Base-by-base conservation (phyloP, 2,797 vertebrate genomes). In the Sparidentex hasta region DNA sequence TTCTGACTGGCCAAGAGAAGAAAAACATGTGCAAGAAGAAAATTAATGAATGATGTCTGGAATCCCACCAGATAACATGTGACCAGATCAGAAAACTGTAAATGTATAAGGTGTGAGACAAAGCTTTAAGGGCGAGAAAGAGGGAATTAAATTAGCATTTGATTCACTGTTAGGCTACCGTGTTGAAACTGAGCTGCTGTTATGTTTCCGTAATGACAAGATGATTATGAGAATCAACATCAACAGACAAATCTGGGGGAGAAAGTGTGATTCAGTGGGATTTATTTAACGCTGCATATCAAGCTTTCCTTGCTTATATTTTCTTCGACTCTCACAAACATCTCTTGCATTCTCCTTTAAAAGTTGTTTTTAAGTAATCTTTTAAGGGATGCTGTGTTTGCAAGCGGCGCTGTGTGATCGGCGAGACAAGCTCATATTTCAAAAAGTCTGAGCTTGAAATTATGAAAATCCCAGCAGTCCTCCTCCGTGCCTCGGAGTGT, bases 381-480 rank as follows among this genome's bases (percentile, higher is more conserved):
- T 66, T 70, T 17, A 5, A 48, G 29, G 0, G 71, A 29, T 20
- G 20, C 52, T 48, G 65, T 65, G 57, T 69, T 78, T 73, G 47
- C 69, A 68, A 68, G 74, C 41, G 21, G 29, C 11, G 33, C 33
- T 21, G 52, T 55, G 29, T 5, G 9, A 69, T 62, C 65, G 46
- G 20, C 27, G 64, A 77, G 71, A 81, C 65, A 62, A 65, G 52
- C 44, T 43, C 65, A 44, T 80, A 59, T 68, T 78, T 80, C 44
- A 65, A 20, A 33, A 78, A 72, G 50, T 70, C 56, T 33, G 43
- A 67, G 27, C 63, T 29, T 73, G 59, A 87, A 76, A 82, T 74
- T 20, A 66, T 50, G 63, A 83, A 81, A 81, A 74, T 65, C 84
- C 75, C 75, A 12, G 21, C 5, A 48, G 41, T 78, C 55, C 48